Percentiles rank a stretch among this genome's conserved stretches.
These are phyloP conservation scores for Magallana ariakensis DNA, from an alignment of 1,140 invertebrate genomes.

Conservation along the genomic window DNA sequence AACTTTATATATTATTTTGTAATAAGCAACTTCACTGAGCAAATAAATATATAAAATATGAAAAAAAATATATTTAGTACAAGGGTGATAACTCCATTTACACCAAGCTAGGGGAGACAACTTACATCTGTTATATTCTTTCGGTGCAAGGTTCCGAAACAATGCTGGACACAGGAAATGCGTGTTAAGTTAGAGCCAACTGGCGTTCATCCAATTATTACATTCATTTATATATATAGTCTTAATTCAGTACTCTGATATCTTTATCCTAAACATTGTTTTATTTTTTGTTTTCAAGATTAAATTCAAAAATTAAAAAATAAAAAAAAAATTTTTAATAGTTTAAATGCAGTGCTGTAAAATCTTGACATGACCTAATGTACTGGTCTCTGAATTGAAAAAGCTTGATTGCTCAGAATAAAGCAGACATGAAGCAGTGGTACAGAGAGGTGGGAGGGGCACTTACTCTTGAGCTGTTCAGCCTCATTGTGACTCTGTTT, in stretches of 20 bases:
- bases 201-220: neutral
- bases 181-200: neutral
- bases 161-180: conserved; percentile 15
- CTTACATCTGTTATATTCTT: conserved; percentile 27
- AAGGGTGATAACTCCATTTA: conserved; percentile 29
- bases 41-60: conserved; percentile 28
- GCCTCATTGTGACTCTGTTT: conserved; percentile 77
- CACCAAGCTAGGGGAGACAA: neutral
- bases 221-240: neutral
- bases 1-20: neutral
- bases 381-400: neutral
- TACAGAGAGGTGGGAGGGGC: neutral
- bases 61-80: conserved; percentile 1
- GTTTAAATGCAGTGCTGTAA: too few relatives aligned
- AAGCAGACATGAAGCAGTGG: conserved; percentile 2
- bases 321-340: too few relatives aligned
- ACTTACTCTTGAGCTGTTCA: conserved; percentile 75
- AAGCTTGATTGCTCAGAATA: neutral
- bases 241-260: neutral
- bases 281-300: too few relatives aligned
- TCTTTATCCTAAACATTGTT: too few relatives aligned
- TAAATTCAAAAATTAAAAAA: too few relatives aligned
- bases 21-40: neutral
- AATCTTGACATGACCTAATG: too few relatives aligned
- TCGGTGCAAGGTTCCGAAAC: neutral